Base-by-base conservation (phyloP, 1,140 invertebrate species). In the Littorina saxatilis region DNA sequence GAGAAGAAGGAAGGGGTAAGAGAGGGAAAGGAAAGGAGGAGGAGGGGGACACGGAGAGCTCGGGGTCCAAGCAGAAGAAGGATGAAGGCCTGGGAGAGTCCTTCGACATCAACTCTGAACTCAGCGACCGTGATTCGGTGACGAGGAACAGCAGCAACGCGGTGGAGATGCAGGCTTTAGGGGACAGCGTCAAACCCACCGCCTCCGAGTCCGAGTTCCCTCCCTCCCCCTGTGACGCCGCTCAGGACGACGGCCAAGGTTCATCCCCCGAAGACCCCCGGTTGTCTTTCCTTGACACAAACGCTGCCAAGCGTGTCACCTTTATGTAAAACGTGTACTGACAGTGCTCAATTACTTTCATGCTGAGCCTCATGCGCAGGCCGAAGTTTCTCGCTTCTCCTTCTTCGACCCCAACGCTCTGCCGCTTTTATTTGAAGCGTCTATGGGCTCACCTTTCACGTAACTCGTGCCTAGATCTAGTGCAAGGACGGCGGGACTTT, bases 81-180 rank as follows among this genome's bases (percentile, higher is more conserved):
- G 85, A 86, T 73, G 85, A 86, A 35, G 85, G 85, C 13, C 52
- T 86, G 76, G 85, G 85, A 0, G 85, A 86, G 79, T 84, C 85
- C 7, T 82, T 86, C 63, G 85, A 84, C 55, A 35, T 79, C n/a
- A 80, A 83, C 72, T 83, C 85, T 5, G 85, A 84, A 52, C 52
- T 84, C 20, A 83, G 81, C 55, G 83, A 83, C 37, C 58, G 50
- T 0, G 81, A 66, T 35, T 73, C 74, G 0, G 50, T 78, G 63
- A 68, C 61, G 7, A 32, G 82, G 13, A 55, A 70, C 4, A 80
- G 76, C 32, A 79, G 43, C 81, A 73, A 68, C 63, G 78, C 52
- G 78, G 63, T 80, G 78, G 78, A 80, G 78, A 55, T 80, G 78
- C 43, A 52, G 78, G 40, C 78, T 0, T 1, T 68, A 11, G 68